Conservation (phyloP, 2,113 vertebrate genomes). For the Poeciliopsis turrubarensis region DNA sequence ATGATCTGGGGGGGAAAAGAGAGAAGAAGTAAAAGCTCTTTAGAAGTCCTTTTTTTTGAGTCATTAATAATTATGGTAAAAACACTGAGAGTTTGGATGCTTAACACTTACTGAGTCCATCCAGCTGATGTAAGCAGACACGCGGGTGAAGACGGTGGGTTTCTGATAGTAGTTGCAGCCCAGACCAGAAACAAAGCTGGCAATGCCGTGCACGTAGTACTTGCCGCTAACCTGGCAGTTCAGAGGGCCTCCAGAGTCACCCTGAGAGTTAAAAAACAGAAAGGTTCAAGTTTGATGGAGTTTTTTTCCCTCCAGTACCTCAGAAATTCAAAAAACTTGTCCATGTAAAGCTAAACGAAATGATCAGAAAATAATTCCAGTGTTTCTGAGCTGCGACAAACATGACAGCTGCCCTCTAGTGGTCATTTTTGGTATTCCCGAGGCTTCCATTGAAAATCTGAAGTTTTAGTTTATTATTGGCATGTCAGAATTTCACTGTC, state of each 20-base stretch:
- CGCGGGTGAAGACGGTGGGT: constrained; percentile 88
- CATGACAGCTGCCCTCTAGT: too few species aligned
- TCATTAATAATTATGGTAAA: too few species aligned
- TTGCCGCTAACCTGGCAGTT: constrained; percentile 78
- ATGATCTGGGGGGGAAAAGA: constrained; percentile 55
- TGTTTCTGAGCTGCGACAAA: too few species aligned
- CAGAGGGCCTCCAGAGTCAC: constrained; percentile 88
- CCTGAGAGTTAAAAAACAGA: constrained; percentile 61
- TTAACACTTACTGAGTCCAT: constrained; percentile 69
- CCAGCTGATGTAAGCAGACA: constrained; percentile 86
- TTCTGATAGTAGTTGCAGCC: constrained; percentile 81
- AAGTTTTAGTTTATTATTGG: too few species aligned
- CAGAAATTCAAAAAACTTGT: not conserved
- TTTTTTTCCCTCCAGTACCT: not conserved
- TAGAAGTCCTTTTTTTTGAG: not conserved
- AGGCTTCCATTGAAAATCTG: too few species aligned
- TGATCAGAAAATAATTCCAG: too few species aligned
- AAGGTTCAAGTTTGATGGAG: not conserved
- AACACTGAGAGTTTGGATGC: not conserved
- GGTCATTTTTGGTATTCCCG: too few species aligned
- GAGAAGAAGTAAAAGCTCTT: constrained; percentile 1
- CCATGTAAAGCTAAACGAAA: not conserved
- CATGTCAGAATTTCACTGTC: too few species aligned
- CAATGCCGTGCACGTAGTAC: constrained; percentile 83
- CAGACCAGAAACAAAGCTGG: constrained; percentile 84